Base-by-base conservation (phyloP, 2,888 invertebrate genomes). In the Cosmopolites sordidus region DNA sequence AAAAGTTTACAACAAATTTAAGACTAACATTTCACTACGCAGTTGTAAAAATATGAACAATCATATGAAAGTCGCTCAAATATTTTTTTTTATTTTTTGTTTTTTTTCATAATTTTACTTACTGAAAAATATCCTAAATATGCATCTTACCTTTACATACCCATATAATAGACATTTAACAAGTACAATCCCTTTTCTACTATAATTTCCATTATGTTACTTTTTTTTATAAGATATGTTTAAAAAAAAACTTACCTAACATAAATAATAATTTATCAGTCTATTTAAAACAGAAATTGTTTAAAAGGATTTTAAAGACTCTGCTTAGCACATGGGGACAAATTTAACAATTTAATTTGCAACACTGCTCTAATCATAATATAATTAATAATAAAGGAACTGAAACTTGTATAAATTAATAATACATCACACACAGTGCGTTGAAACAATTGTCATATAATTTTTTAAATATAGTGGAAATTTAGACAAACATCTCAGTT, bases 181-280 rank as follows among this genome's bases (percentile, higher is more conserved):
- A 33, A 33, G 33, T 33, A 33, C n/a, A 33, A 33, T 33, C 33
- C 12, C 3, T 33, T 33, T 33, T 11, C 33, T 11, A 22, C 8
- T 12, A n/a, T 33, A 33, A 33, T 33, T 12, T 33, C n/a, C 33
- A 12, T 33, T 33, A 33, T 11, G 22, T 27, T 27, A 27, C 27
- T 6, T 27, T 6, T 27, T 27, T n/a, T 27, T 42, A 22, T 33
- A n/a, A 48, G 52, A 52, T 52, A 52, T 52, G 52, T 52, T 38
- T 52, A 48, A 37, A 43, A 52, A 52, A 38, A 46, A 14, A 38
- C 30, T 22, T 39, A 47, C 47, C 38, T 47, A 52, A 52, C 29
- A 38, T 52, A 48, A 47, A 43, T 47, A 47, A 48, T 48, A 44
- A 48, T 48, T 47, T 48, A 48, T 52, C 52, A 52, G 52, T 52